A percentile compares a stretch with the other conserved stretches of the same genome.
These are phyloP conservation scores for Lysiphlebus fabarum DNA, from an alignment of 1,140 invertebrate genomes.

Conservation along the genomic window DNA sequence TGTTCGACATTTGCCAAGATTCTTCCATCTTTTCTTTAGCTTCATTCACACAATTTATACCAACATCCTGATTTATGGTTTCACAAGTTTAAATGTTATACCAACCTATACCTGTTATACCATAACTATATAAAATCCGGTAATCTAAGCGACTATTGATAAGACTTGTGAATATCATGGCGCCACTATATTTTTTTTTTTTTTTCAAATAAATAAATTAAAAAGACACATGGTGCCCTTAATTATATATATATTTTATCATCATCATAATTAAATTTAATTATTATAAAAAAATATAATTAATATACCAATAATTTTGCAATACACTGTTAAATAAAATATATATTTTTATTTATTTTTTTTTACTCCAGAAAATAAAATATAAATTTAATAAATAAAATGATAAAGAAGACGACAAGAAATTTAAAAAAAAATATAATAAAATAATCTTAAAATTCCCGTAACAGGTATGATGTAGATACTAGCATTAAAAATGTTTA, in stretches of 20 bases:
- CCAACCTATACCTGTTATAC: neutral
- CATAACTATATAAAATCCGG: neutral
- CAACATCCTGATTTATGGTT: slow-evolving; percentile 12
- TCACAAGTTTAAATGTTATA: neutral
- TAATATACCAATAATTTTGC: neutral
- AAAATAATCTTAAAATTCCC: too few species aligned
- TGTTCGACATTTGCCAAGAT: slow-evolving; percentile 12
- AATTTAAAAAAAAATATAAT: too few species aligned
- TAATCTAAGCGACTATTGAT: slow-evolving; percentile 9
- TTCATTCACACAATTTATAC: too few species aligned
- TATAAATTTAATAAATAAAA: neutral
- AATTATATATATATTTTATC: neutral
- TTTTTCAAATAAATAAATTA: neutral
- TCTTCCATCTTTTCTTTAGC: neutral
- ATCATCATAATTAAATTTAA: too few species aligned
- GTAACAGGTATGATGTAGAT: too few species aligned
- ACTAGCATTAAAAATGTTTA: neutral
- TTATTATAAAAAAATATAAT: neutral
- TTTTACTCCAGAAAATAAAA: neutral
- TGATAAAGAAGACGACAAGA: too few species aligned
- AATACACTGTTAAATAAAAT: neutral
- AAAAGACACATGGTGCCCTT: too few species aligned
- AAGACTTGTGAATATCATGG: slow-evolving; percentile 10
- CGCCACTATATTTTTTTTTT: neutral
- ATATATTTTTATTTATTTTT: too few species aligned